These are phyloP conservation scores for Sisyra nigra DNA, from an alignment of 2,888 invertebrate genomes.

Conservation along the genomic window DNA sequence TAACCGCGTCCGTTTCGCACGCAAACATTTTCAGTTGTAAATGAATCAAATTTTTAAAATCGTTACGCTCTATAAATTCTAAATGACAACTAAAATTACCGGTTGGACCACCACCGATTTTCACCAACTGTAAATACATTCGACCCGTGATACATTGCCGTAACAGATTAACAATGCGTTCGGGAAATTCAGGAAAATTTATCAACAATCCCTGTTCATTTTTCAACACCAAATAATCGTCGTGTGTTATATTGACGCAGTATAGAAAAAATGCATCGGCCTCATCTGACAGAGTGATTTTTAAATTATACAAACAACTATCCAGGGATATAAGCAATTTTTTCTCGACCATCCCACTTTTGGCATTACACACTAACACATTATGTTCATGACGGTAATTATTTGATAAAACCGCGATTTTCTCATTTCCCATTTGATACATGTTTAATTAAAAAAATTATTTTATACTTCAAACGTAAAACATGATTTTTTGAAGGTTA, in stretches of 20 bases:
- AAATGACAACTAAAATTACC: background rate
- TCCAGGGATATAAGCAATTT: conserved; percentile 1
- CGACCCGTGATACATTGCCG: conserved; percentile 4
- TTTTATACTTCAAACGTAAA: no score
- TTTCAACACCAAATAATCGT: conserved; percentile 6
- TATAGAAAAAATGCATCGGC: conserved; percentile 6
- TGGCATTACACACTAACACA: background rate
- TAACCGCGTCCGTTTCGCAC: conserved; percentile 5
- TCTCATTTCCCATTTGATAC: background rate
- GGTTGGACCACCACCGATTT: background rate
- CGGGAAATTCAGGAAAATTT: conserved; percentile 7
- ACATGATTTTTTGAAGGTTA: no score
- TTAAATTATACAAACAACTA: background rate
- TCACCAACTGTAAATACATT: conserved; percentile 3
- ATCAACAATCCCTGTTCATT: conserved; percentile 7
- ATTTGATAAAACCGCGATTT: background rate
- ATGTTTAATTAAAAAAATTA: conserved; percentile 2
- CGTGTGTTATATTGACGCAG: conserved; percentile 5
- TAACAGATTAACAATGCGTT: conserved; percentile 6
- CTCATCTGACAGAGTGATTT: conserved; percentile 5
- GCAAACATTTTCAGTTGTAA: conserved; percentile 5
- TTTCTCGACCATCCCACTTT: background rate
- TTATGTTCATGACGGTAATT: background rate
- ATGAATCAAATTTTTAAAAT: conserved; percentile 7
- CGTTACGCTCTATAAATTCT: conserved; percentile 8